phyloP scores from a whole-genome alignment of 1,140 invertebrate genomes.

The Mylabris phalerata region DNA sequence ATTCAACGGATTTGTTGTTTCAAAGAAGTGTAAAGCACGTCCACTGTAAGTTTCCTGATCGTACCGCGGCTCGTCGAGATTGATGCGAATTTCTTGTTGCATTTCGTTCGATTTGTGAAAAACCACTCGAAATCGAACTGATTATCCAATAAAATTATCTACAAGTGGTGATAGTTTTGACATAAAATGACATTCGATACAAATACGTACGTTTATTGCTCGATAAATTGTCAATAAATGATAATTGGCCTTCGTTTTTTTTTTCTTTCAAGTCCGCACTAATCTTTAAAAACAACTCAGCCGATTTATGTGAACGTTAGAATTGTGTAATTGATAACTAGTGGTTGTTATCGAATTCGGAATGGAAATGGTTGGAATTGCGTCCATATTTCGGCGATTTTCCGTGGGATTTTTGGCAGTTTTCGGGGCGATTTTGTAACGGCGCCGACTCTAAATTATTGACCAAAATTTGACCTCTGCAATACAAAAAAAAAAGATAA shows the following conservation, averaged over 20 bases:
- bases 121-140: background rate
- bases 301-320: no score
- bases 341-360: background rate
- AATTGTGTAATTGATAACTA: no score
- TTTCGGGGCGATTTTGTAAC: background rate
- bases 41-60: constrained; percentile 83
- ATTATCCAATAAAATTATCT: no score
- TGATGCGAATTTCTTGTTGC: constrained; percentile 39
- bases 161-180: no score
- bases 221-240: no score
- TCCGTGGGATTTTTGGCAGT: constrained; percentile 4
- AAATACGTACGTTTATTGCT: no score
- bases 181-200: no score
- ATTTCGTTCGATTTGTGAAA: background rate
- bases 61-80: constrained; percentile 78
- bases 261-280: no score
- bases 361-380: constrained; percentile 3
- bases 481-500: no score
- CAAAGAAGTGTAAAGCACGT: constrained; percentile 83
- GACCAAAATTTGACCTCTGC: background rate
- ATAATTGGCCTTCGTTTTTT: no score
- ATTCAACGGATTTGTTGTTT: constrained; percentile 86
- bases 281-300: no score
- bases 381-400: background rate
- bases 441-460: constrained; percentile 12